Evolutionary conservation across 2,888 invertebrate species (phyloP).

Genomic region (Mellilla xanthometata): DNA sequence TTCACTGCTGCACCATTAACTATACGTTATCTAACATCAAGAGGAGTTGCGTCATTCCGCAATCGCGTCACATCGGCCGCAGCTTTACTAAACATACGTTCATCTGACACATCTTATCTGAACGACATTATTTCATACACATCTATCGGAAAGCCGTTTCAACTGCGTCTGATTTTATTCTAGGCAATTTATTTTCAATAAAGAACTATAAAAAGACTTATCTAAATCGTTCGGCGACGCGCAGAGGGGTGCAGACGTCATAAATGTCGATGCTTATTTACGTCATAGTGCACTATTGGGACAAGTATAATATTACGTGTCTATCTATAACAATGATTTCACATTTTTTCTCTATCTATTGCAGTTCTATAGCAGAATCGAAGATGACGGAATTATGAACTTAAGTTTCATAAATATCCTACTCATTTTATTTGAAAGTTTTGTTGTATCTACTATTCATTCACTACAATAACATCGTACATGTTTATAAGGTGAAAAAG

Average conservation of each 20-base stretch:
- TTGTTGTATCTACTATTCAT: no score
- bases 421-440: no score
- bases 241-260: constrained; percentile 68
- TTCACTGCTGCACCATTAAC: constrained; percentile 28
- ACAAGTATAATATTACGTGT: constrained; percentile 39
- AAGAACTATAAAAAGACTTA: constrained; percentile 83
- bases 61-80: constrained; percentile 34
- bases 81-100: constrained; percentile 55
- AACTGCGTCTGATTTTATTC: constrained; percentile 80
- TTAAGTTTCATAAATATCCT: no score
- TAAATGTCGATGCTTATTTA: constrained; percentile 77
- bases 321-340: constrained; percentile 14
- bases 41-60: constrained; percentile 33
- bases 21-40: constrained; percentile 35
- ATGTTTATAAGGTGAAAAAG: neutral
- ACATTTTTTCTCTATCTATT: constrained; percentile 8
- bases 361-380: no score
- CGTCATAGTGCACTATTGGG: constrained; percentile 59
- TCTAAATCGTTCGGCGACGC: constrained; percentile 76
- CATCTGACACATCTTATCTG: constrained; percentile 72
- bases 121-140: constrained; percentile 77
- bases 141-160: constrained; percentile 81
- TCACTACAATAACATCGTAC: no score
- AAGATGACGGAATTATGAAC: no score
- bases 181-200: constrained; percentile 83